phyloP scores from a whole-genome alignment of 2,888 invertebrate genomes.

The Acanthosepion pharaonis region DNA sequence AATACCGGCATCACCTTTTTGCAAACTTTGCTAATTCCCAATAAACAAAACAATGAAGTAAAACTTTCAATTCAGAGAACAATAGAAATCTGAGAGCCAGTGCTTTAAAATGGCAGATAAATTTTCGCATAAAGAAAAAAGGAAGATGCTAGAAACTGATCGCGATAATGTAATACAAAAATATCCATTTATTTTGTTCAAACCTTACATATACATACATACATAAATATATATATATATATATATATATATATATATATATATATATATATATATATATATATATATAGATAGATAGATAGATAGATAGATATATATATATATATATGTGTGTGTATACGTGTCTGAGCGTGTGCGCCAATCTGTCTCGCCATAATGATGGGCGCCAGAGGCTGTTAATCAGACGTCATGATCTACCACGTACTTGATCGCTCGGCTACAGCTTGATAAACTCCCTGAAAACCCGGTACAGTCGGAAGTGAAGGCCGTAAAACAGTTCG shows the following conservation, averaged over 20 bases:
- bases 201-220: no score
- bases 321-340: neutral
- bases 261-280: neutral
- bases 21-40: no score
- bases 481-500: neutral
- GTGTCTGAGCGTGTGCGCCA: neutral
- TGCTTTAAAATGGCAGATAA: no score
- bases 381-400: neutral
- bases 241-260: neutral
- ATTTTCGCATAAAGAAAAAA: no score
- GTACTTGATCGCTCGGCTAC: neutral
- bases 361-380: neutral
- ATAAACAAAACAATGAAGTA: no score
- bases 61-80: no score
- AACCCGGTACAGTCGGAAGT: conserved; percentile 21
- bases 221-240: neutral
- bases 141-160: no score
- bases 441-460: neutral
- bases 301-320: neutral
- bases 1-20: no score
- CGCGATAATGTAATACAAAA: no score
- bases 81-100: no score
- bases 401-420: neutral
- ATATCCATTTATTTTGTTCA: no score
- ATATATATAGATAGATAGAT: neutral